A percentile compares a stretch with the other conserved stretches of the same genome.
These are phyloP conservation scores for Pristionchus maxplancki DNA, from an alignment of 2,888 invertebrate genomes.

Conservation along the genomic window DNA sequence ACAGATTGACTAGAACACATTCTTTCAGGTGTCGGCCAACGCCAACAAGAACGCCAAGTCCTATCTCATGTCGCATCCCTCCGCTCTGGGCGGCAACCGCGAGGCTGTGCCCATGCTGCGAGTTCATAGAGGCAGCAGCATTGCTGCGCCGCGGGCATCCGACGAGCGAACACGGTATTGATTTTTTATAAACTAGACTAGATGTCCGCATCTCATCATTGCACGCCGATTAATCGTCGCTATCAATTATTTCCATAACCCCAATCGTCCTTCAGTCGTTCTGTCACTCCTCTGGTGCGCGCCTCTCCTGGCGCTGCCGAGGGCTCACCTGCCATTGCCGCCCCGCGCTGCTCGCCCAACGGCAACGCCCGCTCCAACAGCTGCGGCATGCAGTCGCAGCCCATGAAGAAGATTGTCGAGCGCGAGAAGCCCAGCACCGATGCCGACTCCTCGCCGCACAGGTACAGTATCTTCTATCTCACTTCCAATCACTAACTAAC, in stretches of 20 bases:
- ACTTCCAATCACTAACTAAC: not conserved
- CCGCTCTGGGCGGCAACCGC: slow-evolving; percentile 65
- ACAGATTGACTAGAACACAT: not conserved
- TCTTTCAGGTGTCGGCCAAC: slow-evolving; percentile 71
- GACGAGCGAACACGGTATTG: not conserved
- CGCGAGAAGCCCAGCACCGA: slow-evolving; percentile 1
- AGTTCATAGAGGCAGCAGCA: slow-evolving; percentile 73
- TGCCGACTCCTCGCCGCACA: slow-evolving; percentile 44
- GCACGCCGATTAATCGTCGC: not conserved
- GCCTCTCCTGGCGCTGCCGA: not conserved
- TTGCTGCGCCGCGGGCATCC: slow-evolving; percentile 52
- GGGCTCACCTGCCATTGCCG: not conserved
- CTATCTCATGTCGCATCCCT: slow-evolving; percentile 73
- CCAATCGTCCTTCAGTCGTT: slow-evolving; percentile 16
- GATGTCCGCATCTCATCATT: too few relatives aligned
- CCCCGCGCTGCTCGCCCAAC: not conserved
- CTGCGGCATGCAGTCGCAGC: not conserved
- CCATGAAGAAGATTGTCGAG: slow-evolving; percentile 47
- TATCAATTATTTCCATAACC: not conserved
- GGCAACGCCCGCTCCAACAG: slow-evolving; percentile 30
- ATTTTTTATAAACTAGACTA: not conserved
- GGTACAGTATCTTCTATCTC: not conserved
- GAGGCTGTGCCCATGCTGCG: slow-evolving; percentile 75
- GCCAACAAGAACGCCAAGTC: slow-evolving; percentile 76
- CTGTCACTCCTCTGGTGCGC: not conserved